A percentile compares a stretch with the other conserved stretches of the same genome.
phyloP scores from a whole-genome alignment of 2,113 vertebrate species.

The Lepus europaeus region DNA sequence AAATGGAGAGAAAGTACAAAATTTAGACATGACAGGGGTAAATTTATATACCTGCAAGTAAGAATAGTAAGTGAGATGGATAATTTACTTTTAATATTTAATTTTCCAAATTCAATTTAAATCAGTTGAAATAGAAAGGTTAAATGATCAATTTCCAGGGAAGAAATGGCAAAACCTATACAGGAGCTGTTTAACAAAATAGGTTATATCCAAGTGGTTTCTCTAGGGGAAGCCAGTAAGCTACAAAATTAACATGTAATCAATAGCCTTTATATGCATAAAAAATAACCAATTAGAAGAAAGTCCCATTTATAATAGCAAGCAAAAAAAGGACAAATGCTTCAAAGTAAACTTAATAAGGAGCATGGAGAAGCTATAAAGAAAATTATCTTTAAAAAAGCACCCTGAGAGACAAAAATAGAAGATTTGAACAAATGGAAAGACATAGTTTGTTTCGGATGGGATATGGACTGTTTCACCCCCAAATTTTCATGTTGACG shows the following conservation, averaged over 20 bases:
- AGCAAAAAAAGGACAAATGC: background rate
- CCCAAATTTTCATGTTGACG: background rate
- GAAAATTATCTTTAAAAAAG: background rate
- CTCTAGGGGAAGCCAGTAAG: background rate
- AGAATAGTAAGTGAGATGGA: background rate
- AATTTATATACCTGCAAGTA: background rate
- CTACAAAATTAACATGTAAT: background rate
- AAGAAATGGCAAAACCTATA: background rate
- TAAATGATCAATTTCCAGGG: background rate
- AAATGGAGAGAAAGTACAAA: background rate
- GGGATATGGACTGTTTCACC: background rate
- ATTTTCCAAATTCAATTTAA: background rate
- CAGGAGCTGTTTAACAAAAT: background rate
- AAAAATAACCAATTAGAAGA: too few relatives aligned
- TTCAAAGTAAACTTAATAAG: constrained; percentile 1
- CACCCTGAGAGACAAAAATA: background rate
- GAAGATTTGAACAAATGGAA: too few relatives aligned
- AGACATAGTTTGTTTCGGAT: background rate
- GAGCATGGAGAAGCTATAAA: background rate
- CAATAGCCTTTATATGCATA: background rate
- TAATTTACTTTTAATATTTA: constrained; percentile 1
- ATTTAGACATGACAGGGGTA: background rate
- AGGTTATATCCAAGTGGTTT: background rate
- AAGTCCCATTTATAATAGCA: too few relatives aligned
- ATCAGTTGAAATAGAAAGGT: background rate